Percentiles rank a stretch among this genome's conserved stretches.
phyloP scores from a whole-genome alignment of 2,113 vertebrate species.

The Sander lucioperca region DNA sequence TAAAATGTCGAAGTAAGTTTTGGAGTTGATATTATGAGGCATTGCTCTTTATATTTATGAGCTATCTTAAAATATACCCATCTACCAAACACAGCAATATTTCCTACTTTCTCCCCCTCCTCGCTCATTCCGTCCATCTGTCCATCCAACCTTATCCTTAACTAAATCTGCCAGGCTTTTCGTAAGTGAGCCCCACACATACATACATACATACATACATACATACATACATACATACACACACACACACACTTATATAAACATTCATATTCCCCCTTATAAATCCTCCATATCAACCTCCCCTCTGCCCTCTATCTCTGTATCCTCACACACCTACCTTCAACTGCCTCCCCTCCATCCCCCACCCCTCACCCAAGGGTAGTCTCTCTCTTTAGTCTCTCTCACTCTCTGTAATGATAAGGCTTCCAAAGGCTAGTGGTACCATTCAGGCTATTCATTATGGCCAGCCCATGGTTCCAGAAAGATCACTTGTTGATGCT shows the following conservation, averaged over 20 bases:
- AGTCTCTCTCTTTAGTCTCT: constrained; percentile 36
- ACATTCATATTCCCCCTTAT: constrained; percentile 20
- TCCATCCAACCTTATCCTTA: constrained; percentile 13
- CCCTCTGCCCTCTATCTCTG: constrained; percentile 43
- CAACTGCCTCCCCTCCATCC: constrained; percentile 1
- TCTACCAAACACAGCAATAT: not conserved
- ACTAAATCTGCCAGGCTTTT: constrained; percentile 3
- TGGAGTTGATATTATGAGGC: not conserved
- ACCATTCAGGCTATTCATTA: constrained; percentile 41
- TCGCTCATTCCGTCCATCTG: not conserved
- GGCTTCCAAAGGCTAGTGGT: constrained; percentile 51
- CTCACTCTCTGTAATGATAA: constrained; percentile 60
- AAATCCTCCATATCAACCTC: constrained; percentile 49
- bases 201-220: no score
- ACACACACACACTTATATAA: not conserved
- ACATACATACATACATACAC: not conserved
- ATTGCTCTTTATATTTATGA: not conserved
- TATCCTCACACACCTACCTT: constrained; percentile 23
- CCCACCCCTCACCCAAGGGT: constrained; percentile 9
- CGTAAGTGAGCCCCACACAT: not conserved
- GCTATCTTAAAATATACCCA: not conserved
- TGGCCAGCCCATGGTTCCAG: constrained; percentile 39
- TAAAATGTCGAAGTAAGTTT: constrained; percentile 14
- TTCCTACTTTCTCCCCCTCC: not conserved
- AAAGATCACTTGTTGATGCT: constrained; percentile 64